Base-by-base conservation (phyloP, 2,797 vertebrate genomes). In the Sylvia borin region DNA sequence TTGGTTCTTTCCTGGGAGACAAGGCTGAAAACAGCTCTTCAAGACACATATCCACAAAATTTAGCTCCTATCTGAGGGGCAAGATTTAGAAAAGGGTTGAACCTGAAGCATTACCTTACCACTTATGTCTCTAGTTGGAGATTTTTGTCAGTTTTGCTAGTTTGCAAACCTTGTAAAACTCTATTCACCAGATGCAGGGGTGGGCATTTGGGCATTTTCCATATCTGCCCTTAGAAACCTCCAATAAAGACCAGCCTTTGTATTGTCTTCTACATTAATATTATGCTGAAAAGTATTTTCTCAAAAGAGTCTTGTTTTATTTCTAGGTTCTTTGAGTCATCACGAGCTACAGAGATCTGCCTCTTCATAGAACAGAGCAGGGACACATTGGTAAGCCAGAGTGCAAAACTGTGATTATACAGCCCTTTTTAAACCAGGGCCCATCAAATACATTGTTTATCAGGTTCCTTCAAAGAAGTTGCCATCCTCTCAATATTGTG, bases 131-230 rank as follows among this genome's bases (percentile, higher is more conserved):
- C 26, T 10, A 32, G 4, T 1, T 17, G 21, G 32, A 14, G 17
- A 36, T 17, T 71, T 53, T 53, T 62, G 18, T 32, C 6, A 45
- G 29, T 53, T 38, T 22, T 15, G 12, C 12, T 38, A 47, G n/a
- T n/a, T n/a, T 47, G 18, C 15, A 27, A 54, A 62, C n/a, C 3
- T 18, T 62, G 32, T 7, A 27, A 27, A 27, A 22, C 4, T 22
- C 7, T 38, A 27, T 62, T 82, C 57, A n/a, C 2, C 6, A 2
- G 7, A 3, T n/a, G 18, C 3, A 1, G 57, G 9, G 7, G 6
- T 9, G 10, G 10, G 9, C 22, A 57, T 57, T 47, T 38, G 22
- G 22, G 16, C 7, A n/a, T 45, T 82, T 62, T 62, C 79, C 18
- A 12, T 34, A 18, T 15, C 40, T 53, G 27, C 22, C 27, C 27